Evolutionary conservation across 2,113 vertebrate species (phyloP).

Genomic region (Corydoras maculifer): DNA sequence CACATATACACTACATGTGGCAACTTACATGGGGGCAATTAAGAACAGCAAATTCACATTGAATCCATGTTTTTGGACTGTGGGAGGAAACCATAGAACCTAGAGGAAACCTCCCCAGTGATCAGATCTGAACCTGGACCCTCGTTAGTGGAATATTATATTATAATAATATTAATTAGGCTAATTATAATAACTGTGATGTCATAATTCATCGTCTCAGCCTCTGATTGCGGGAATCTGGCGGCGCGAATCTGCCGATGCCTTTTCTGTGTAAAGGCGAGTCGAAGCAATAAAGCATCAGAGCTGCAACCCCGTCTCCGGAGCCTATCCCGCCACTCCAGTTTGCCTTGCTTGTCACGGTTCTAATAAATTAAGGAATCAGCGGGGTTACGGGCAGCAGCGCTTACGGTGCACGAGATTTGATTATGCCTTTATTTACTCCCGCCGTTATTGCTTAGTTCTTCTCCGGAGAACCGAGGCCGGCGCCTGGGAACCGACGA

Average conservation of each 20-base stretch:
- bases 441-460: constrained; percentile 60
- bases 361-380: constrained; percentile 67
- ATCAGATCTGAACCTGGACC: too few species aligned
- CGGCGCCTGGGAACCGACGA: constrained; percentile 34
- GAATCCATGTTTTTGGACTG: too few species aligned
- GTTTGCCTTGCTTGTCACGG: constrained; percentile 44
- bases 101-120: too few species aligned
- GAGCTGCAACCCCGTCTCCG: constrained; percentile 47
- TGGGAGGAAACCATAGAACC: too few species aligned
- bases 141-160: too few species aligned
- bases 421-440: constrained; percentile 64
- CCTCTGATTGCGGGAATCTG: background rate
- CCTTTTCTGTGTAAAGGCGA: constrained; percentile 31
- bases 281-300: constrained; percentile 63
- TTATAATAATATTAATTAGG: too few species aligned
- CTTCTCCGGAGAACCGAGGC: constrained; percentile 50
- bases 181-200: too few species aligned
- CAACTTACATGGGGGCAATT: too few species aligned
- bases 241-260: constrained; percentile 12
- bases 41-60: too few species aligned
- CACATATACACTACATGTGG: too few species aligned
- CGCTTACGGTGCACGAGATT: constrained; percentile 55
- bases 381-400: constrained; percentile 59
- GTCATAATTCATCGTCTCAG: too few species aligned
- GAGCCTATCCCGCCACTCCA: constrained; percentile 40